These are phyloP conservation scores for Propithecus deckenii DNA, from an alignment of 2,797 vertebrate species.

Conservation along the genomic window DNA sequence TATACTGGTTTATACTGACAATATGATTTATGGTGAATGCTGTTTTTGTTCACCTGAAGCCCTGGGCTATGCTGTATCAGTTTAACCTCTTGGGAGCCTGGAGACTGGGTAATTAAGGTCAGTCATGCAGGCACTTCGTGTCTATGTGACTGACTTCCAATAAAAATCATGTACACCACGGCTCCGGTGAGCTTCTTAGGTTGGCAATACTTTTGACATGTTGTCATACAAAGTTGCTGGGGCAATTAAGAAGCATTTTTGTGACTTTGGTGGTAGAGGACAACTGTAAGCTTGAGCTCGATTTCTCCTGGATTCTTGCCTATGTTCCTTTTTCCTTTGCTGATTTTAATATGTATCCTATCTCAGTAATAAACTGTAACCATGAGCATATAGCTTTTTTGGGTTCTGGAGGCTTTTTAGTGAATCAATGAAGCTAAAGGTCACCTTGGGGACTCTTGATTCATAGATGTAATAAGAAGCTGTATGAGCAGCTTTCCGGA, in stretches of 20 bases:
- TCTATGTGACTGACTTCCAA: neutral
- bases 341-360: neutral
- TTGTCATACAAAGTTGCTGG: neutral
- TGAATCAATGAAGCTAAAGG: neutral
- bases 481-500: neutral
- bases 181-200: neutral
- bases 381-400: neutral
- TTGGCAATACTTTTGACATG: neutral
- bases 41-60: neutral
- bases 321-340: neutral
- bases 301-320: neutral
- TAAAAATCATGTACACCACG: neutral
- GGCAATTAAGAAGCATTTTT: neutral
- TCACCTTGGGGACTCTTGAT: neutral
- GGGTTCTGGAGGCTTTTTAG: neutral
- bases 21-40: constrained; percentile 9
- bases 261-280: neutral
- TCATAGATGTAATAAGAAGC: neutral
- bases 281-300: neutral
- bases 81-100: neutral
- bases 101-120: neutral
- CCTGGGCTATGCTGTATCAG: neutral
- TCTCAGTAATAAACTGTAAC: neutral
- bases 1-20: neutral
- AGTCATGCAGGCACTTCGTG: neutral